Conservation (phyloP, 2,113 vertebrate species). For the Trematocara stigmaticum region DNA sequence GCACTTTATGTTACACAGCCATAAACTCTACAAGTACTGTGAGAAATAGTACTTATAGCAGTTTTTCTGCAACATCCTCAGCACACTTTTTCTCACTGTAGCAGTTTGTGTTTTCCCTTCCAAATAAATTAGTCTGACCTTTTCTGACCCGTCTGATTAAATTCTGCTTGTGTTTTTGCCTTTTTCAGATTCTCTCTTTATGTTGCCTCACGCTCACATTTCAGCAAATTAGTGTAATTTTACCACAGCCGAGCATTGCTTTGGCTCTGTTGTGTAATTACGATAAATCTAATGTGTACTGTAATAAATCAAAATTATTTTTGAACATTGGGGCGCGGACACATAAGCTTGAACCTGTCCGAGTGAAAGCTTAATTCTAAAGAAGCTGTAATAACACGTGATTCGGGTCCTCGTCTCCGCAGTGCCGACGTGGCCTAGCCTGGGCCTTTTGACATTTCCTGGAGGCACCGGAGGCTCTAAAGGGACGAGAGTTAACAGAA, state of each 20-base stretch:
- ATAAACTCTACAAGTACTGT: not conserved
- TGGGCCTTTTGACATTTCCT: conserved; percentile 14
- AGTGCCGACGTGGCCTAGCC: not conserved
- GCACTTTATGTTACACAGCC: not conserved
- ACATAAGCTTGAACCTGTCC: not conserved
- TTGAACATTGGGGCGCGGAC: not conserved
- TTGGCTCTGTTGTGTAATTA: not conserved
- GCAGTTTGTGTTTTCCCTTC: not conserved
- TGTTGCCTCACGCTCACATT: not conserved
- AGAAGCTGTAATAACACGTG: not conserved
- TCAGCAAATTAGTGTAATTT: not conserved
- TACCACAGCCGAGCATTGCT: fast-evolving
- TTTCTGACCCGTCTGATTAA: not conserved
- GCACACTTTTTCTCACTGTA: not conserved
- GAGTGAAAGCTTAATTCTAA: not conserved
- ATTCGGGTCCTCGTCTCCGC: not conserved
- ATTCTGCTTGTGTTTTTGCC: not conserved
- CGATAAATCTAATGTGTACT: not conserved
- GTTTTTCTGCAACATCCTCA: not conserved
- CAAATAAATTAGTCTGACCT: not conserved
- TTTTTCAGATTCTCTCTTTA: not conserved
- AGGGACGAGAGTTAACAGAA: not conserved
- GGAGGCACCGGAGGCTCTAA: not conserved
- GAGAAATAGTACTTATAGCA: fast-evolving
- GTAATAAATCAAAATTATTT: not conserved